Conservation (phyloP, 2,888 invertebrate species). For the Hydrotaea diabolus region DNA sequence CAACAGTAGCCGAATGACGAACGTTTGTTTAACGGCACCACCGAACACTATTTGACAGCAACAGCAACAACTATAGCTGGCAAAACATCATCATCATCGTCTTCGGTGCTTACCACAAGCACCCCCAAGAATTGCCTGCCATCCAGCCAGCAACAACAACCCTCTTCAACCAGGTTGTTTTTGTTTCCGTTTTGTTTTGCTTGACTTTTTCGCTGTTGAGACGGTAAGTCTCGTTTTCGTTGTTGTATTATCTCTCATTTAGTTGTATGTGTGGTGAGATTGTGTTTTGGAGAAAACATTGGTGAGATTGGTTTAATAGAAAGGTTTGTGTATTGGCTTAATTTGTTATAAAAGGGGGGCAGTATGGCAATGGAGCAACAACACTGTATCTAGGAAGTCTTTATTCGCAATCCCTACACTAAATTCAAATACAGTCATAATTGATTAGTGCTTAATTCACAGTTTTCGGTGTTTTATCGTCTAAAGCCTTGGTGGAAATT, state of each 20-base stretch:
- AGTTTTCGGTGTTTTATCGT: no score
- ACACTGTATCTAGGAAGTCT: no score
- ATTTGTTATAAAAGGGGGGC: no score
- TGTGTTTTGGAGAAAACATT: neutral
- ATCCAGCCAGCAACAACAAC: conserved; percentile 22
- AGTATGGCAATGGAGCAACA: no score
- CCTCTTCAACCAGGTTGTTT: conserved; percentile 25
- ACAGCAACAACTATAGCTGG: neutral
- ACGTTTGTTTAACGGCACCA: neutral
- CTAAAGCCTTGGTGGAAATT: no score
- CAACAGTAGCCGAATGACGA: neutral
- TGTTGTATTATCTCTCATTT: neutral
- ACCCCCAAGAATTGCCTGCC: conserved; percentile 28
- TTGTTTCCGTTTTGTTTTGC: conserved; percentile 22
- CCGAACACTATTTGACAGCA: neutral
- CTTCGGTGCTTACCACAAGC: neutral
- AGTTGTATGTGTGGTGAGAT: neutral
- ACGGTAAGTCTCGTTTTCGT: conserved; percentile 21
- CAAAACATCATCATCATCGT: conserved; percentile 6
- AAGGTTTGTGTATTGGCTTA: conserved; percentile 28
- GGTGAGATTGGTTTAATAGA: conserved; percentile 19
- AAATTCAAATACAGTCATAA: no score
- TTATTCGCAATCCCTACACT: no score
- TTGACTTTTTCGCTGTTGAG: conserved; percentile 13
- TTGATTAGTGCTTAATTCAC: no score